Conservation (phyloP, 92 coral and sea anemone genomes). For the Virgularia gustaviana region DNA sequence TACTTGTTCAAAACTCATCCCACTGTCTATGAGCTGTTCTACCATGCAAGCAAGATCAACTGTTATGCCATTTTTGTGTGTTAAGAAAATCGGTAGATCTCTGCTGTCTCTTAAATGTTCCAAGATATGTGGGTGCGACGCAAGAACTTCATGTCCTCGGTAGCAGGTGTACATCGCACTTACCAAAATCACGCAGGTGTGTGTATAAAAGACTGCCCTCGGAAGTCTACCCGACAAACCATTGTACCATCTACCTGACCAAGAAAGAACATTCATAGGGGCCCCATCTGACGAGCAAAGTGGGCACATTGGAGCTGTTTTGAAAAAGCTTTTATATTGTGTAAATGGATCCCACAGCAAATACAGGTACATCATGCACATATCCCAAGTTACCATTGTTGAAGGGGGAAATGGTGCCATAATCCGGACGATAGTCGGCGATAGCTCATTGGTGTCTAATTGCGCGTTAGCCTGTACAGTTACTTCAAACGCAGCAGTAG, state of each 20-base stretch:
- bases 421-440: too few species aligned
- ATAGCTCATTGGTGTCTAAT: too few species aligned
- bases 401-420: too few species aligned
- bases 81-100: constrained; percentile 6
- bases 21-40: neutral
- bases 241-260: neutral
- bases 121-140: neutral
- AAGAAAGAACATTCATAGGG: neutral
- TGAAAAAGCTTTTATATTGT: neutral
- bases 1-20: constrained; percentile 17
- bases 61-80: constrained; percentile 6
- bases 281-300: neutral
- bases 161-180: neutral
- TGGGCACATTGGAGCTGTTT: constrained; percentile 8
- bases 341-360: constrained; percentile 14
- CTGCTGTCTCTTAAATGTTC: neutral
- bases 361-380: constrained; percentile 2
- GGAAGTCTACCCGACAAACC: too few species aligned
- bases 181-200: too few species aligned
- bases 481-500: too few species aligned
- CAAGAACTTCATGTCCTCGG: constrained; percentile 1
- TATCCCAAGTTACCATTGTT: too few species aligned
- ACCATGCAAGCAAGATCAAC: constrained; percentile 5
- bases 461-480: too few species aligned
- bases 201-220: too few species aligned